A percentile compares a stretch with the other conserved stretches of the same genome.
Evolutionary conservation across 2,888 invertebrate species (phyloP).

Genomic region (Nymphalis c-album): DNA sequence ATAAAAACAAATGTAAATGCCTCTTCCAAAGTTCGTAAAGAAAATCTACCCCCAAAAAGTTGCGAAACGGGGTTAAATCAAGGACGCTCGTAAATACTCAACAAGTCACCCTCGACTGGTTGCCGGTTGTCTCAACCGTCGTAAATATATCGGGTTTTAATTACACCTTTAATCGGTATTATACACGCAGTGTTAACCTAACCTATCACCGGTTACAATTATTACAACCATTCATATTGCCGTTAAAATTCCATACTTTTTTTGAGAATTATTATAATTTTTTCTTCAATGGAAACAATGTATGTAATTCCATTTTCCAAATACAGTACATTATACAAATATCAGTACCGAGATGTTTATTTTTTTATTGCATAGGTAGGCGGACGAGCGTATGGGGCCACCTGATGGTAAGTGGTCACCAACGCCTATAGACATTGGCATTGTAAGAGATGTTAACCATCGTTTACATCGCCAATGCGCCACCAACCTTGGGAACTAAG

Average conservation of each 20-base stretch:
- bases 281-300: slow-evolving; percentile 1
- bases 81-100: slow-evolving; percentile 69
- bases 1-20: too few relatives aligned
- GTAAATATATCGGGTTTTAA: slow-evolving; percentile 77
- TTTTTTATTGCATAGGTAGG: too few relatives aligned
- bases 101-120: slow-evolving; percentile 58
- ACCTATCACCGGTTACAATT: slow-evolving; percentile 34
- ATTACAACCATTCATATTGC: slow-evolving; percentile 27
- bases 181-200: slow-evolving; percentile 57
- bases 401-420: too few relatives aligned
- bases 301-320: too few relatives aligned
- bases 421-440: too few relatives aligned
- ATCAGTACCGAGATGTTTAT: too few relatives aligned
- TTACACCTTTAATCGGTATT: slow-evolving; percentile 70
- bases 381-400: too few relatives aligned
- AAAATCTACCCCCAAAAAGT: slow-evolving; percentile 3
- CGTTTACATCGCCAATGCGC: too few relatives aligned
- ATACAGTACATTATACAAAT: too few relatives aligned
- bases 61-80: slow-evolving; percentile 67
- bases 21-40: background rate
- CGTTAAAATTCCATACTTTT: background rate
- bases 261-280: background rate
- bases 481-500: too few relatives aligned
- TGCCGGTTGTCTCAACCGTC: slow-evolving; percentile 74
- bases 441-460: too few relatives aligned